phyloP scores from a whole-genome alignment of 2,113 vertebrate genomes.

The Pleuronectes platessa region DNA sequence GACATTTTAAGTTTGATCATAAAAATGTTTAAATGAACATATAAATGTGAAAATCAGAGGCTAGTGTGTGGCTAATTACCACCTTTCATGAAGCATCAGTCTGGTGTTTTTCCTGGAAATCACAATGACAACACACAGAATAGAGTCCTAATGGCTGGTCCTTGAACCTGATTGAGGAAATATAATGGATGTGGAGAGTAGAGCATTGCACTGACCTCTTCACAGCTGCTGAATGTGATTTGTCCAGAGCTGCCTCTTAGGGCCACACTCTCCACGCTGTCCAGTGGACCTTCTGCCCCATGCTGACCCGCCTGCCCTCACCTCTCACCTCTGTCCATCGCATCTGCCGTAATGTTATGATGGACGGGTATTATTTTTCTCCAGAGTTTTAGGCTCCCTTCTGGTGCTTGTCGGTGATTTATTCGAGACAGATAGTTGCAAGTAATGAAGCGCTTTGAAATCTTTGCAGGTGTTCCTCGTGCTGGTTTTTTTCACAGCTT shows the following conservation, averaged over 20 bases:
- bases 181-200: conserved; percentile 38
- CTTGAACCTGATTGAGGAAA: conserved; percentile 30
- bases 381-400: conserved; percentile 1
- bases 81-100: too few relatives aligned
- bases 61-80: too few relatives aligned
- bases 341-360: conserved; percentile 50
- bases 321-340: conserved; percentile 61
- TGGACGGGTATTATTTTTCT: conserved; percentile 30
- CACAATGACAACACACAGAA: conserved; percentile 13
- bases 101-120: neutral
- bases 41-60: too few relatives aligned
- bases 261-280: conserved; percentile 27
- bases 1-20: too few relatives aligned
- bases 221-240: conserved; percentile 39
- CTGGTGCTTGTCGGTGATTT: conserved; percentile 30
- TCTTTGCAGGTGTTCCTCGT: neutral
- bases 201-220: conserved; percentile 12
- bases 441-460: conserved; percentile 21
- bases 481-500: conserved; percentile 7
- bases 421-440: conserved; percentile 2
- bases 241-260: conserved; percentile 33
- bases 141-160: conserved; percentile 28
- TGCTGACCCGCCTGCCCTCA: conserved; percentile 49
- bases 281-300: conserved; percentile 43
- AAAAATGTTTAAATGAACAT: too few relatives aligned